These are phyloP conservation scores for Drosophila oshimai DNA, from an alignment of 1,140 invertebrate genomes.

Conservation along the genomic window DNA sequence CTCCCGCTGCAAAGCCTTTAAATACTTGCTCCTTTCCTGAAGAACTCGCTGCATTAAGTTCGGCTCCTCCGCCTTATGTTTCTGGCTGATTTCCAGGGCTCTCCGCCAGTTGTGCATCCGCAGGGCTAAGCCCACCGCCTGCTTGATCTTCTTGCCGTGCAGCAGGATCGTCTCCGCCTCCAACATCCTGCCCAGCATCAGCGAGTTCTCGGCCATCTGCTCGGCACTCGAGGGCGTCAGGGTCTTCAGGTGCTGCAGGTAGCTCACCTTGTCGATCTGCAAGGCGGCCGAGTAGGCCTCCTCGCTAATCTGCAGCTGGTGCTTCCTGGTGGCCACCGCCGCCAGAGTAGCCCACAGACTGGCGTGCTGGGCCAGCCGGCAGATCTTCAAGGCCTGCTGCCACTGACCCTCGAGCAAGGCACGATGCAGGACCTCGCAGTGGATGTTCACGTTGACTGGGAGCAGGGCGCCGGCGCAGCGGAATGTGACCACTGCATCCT, in stretches of 20 bases:
- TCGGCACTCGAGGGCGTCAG: slow-evolving; percentile 84
- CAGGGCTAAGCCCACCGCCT: slow-evolving; percentile 92
- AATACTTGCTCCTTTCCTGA: slow-evolving; percentile 89
- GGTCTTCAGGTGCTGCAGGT: slow-evolving; percentile 91
- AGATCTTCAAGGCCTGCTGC: slow-evolving; percentile 75
- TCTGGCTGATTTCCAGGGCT: slow-evolving; percentile 93
- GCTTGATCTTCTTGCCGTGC: slow-evolving; percentile 89
- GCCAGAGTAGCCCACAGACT: slow-evolving; percentile 94
- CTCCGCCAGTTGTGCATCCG: slow-evolving; percentile 93
- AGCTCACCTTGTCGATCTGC: slow-evolving; percentile 94
- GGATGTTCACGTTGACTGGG: slow-evolving; percentile 69
- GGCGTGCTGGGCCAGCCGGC: slow-evolving; percentile 85
- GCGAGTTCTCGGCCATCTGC: slow-evolving; percentile 90
- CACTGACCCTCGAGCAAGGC: slow-evolving; percentile 72
- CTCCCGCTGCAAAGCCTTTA: slow-evolving; percentile 88
- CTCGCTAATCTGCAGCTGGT: slow-evolving; percentile 92
- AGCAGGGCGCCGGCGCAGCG: slow-evolving; percentile 71
- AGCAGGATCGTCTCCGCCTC: slow-evolving; percentile 93
- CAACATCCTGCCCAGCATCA: slow-evolving; percentile 90
- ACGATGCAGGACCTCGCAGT: slow-evolving; percentile 76
- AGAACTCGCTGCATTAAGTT: slow-evolving; percentile 91
- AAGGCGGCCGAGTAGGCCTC: slow-evolving; percentile 95
- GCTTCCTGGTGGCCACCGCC: slow-evolving; percentile 90
- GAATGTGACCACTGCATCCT: slow-evolving; percentile 85
- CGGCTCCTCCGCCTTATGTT: slow-evolving; percentile 86